phyloP scores from a whole-genome alignment of 2,888 invertebrate genomes.

The Digitonthophagus gazella region DNA sequence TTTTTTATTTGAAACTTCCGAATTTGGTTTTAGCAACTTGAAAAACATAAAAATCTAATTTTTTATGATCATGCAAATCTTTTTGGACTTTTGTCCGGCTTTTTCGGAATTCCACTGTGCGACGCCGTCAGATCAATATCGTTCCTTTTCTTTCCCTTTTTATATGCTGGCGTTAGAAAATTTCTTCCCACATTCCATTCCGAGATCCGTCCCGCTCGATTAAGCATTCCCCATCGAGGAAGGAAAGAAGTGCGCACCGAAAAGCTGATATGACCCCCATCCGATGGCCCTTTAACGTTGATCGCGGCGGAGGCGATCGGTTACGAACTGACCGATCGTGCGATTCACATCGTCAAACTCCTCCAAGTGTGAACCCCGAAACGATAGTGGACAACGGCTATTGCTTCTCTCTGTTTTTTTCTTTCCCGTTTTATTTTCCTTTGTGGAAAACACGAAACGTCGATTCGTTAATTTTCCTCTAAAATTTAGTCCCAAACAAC shows the following conservation, averaged over 20 bases:
- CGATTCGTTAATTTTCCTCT: background rate
- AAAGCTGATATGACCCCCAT: background rate
- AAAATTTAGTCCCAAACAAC: background rate
- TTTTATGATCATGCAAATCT: too few relatives aligned
- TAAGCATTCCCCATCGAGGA: background rate
- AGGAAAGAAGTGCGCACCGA: background rate
- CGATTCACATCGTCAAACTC: background rate
- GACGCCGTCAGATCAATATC: background rate
- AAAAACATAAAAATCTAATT: too few relatives aligned
- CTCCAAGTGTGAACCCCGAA: background rate
- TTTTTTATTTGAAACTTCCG: too few relatives aligned
- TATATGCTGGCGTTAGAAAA: background rate
- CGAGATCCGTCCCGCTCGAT: background rate
- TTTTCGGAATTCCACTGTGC: too few relatives aligned
- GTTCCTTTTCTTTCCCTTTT: background rate
- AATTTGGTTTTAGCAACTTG: too few relatives aligned
- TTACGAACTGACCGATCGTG: background rate
- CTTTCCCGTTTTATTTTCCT: background rate
- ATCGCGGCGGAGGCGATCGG: background rate
- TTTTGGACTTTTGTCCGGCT: too few relatives aligned
- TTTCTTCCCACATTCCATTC: background rate
- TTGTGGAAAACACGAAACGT: background rate
- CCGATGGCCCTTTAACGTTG: background rate
- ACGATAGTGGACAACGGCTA: background rate
- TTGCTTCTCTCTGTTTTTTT: too few relatives aligned